A percentile compares a stretch with the other conserved stretches of the same genome.
Evolutionary conservation across 1,140 invertebrate species (phyloP).

Genomic region (Drosophila equinoxialis): DNA sequence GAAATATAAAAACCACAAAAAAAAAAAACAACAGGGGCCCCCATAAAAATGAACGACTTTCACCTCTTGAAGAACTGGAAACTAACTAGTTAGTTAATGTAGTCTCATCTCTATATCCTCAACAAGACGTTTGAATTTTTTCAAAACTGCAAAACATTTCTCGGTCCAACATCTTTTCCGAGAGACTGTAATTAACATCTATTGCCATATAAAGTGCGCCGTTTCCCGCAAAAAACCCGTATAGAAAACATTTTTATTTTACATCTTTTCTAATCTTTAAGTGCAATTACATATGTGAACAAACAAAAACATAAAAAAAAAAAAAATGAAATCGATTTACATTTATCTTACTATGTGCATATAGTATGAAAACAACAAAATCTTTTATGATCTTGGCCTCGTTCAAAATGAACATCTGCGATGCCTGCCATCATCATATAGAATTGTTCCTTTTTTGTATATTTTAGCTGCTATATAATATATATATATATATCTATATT

Average conservation of each 20-base stretch:
- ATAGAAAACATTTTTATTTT: slow-evolving; percentile 38
- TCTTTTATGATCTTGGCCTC: slow-evolving; percentile 54
- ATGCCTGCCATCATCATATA: slow-evolving; percentile 54
- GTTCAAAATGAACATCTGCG: slow-evolving; percentile 37
- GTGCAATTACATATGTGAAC: slow-evolving; percentile 69
- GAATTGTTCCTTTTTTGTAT: slow-evolving; percentile 80
- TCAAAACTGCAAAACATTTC: slow-evolving; percentile 58
- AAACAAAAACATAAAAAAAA: slow-evolving; percentile 57
- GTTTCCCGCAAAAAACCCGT: slow-evolving; percentile 54
- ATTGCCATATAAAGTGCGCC: slow-evolving; percentile 67
- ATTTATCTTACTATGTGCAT: slow-evolving; percentile 67
- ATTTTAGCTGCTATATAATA: slow-evolving; percentile 70
- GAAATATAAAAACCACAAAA: background rate
- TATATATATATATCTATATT: slow-evolving; percentile 43
- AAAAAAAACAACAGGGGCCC: slow-evolving; percentile 41
- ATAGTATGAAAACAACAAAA: slow-evolving; percentile 39
- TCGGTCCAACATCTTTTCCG: slow-evolving; percentile 20
- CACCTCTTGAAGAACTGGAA: slow-evolving; percentile 35
- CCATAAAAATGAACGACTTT: slow-evolving; percentile 53
- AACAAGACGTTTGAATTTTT: slow-evolving; percentile 76
- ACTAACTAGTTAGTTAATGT: slow-evolving; percentile 43
- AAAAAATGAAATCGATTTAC: slow-evolving; percentile 71
- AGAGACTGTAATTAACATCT: background rate
- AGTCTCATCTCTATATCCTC: slow-evolving; percentile 58
- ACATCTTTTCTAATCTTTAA: slow-evolving; percentile 68